Evolutionary conservation across 2,888 invertebrate species (phyloP).

Genomic region (Amphipoea oculea): DNA sequence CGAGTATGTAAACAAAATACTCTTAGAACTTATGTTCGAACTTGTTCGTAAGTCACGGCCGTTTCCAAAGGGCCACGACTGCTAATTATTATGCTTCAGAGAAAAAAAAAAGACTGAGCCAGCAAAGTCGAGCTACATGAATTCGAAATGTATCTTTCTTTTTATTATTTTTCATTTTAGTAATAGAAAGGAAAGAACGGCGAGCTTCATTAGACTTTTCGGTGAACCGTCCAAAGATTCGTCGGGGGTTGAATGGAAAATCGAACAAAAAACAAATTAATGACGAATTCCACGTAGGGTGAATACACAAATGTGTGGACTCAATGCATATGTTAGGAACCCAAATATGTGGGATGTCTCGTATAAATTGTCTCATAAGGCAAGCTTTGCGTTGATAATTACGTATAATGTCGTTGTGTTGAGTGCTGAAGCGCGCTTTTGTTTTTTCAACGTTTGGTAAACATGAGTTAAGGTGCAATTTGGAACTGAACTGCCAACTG

Average conservation of each 20-base stretch:
- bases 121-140: neutral
- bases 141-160: neutral
- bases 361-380: neutral
- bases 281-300: neutral
- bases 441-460: neutral
- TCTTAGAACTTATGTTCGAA: too few relatives aligned
- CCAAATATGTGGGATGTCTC: neutral
- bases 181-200: neutral
- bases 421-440: neutral
- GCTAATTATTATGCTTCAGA: too few relatives aligned
- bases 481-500: too few relatives aligned
- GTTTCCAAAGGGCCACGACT: too few relatives aligned
- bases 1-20: too few relatives aligned
- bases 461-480: too few relatives aligned
- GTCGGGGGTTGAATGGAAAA: neutral
- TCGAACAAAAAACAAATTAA: conserved; percentile 9
- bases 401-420: neutral
- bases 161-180: too few relatives aligned
- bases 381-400: too few relatives aligned
- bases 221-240: neutral
- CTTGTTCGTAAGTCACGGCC: too few relatives aligned
- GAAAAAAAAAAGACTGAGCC: neutral
- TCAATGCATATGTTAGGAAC: neutral
- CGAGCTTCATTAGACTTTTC: neutral
- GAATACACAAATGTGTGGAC: neutral